Evolutionary conservation across 2,113 vertebrate species (phyloP).

Genomic region (Crotalus horridus): DNA sequence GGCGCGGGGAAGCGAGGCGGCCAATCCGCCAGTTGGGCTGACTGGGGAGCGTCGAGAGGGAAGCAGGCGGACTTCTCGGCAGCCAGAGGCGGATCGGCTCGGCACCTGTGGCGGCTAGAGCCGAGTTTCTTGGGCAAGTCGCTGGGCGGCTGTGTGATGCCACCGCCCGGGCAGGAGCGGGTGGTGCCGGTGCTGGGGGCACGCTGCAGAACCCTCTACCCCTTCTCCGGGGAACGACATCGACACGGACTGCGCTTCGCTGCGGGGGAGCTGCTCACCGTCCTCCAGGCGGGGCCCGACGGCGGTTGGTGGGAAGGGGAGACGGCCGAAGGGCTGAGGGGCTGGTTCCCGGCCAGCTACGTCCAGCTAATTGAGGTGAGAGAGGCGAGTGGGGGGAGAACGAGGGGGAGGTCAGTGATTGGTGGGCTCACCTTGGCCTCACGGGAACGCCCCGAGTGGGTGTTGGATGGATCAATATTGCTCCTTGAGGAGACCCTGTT

Average conservation of each 20-base stretch:
- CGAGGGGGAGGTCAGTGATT: background rate
- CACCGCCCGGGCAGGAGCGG: slow-evolving; percentile 6
- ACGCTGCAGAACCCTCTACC: slow-evolving; percentile 86
- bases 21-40: slow-evolving; percentile 26
- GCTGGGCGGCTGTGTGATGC: slow-evolving; percentile 27
- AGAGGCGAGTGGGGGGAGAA: background rate
- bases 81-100: background rate
- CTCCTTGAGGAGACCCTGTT: background rate
- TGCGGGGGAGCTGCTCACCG: slow-evolving; percentile 84
- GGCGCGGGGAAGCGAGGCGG: slow-evolving; percentile 10
- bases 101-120: slow-evolving; percentile 24
- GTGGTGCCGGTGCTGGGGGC: slow-evolving; percentile 62
- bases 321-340: slow-evolving; percentile 85
- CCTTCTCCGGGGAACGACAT: slow-evolving; percentile 88
- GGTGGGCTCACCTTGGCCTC: background rate
- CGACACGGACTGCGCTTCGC: slow-evolving; percentile 87
- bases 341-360: slow-evolving; percentile 96
- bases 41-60: slow-evolving; percentile 41
- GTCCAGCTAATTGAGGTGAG: slow-evolving; percentile 92
- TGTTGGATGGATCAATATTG: background rate
- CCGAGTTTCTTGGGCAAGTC: background rate
- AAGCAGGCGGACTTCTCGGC: slow-evolving; percentile 43
- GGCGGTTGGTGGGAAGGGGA: slow-evolving; percentile 98
- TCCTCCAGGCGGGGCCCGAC: slow-evolving; percentile 81
- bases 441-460: background rate